Evolutionary conservation across 1,140 invertebrate genomes (phyloP).

Genomic region (Ceratina calcarata): DNA sequence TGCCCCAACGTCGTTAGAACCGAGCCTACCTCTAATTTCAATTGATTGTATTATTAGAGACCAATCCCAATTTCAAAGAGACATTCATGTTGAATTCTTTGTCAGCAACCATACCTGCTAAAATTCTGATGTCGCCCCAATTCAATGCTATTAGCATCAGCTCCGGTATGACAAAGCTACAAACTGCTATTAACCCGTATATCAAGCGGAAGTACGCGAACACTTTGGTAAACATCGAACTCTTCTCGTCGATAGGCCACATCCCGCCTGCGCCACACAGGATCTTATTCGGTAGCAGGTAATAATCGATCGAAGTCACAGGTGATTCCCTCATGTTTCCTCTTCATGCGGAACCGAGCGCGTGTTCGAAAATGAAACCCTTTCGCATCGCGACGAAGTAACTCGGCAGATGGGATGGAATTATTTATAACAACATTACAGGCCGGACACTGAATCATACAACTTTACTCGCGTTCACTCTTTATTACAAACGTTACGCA

Average conservation of each 20-base stretch:
- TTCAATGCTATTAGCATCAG: conserved; percentile 18
- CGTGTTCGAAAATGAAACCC: background rate
- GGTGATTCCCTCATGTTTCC: background rate
- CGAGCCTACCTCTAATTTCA: conserved; percentile 43
- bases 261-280: conserved; percentile 31
- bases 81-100: too few relatives aligned
- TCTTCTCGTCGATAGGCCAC: conserved; percentile 35
- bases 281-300: conserved; percentile 40
- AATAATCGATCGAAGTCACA: conserved; percentile 33
- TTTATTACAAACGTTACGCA: background rate
- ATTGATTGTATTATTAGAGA: background rate
- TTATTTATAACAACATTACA: conserved; percentile 17
- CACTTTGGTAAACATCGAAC: background rate
- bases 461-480: background rate
- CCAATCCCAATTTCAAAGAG: background rate
- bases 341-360: background rate
- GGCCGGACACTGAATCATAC: background rate
- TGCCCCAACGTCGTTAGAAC: conserved; percentile 43
- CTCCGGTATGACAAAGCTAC: conserved; percentile 24
- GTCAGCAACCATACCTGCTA: conserved; percentile 23
- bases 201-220: conserved; percentile 25
- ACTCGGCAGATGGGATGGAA: background rate
- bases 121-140: conserved; percentile 21
- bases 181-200: background rate
- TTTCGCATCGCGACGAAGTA: background rate